These are phyloP conservation scores for Epistrophe grossulariae DNA, from an alignment of 2,888 invertebrate genomes.

Conservation along the genomic window DNA sequence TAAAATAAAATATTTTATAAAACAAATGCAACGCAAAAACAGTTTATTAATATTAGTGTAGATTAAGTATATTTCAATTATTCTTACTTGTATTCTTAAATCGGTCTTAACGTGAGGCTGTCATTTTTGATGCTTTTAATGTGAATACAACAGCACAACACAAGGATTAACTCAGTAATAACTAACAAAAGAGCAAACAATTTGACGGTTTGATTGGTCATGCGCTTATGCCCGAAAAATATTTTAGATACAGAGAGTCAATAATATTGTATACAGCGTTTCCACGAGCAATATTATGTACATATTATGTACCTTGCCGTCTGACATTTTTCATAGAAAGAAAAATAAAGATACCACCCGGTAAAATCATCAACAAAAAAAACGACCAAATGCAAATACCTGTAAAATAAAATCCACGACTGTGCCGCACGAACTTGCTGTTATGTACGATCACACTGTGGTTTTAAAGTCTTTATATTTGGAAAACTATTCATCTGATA, in stretches of 20 bases:
- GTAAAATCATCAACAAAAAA: too few species aligned
- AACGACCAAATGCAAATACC: too few species aligned
- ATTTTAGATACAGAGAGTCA: conserved; percentile 58
- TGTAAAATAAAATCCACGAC: too few species aligned
- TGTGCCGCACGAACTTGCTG: too few species aligned
- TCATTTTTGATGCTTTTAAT: conserved; percentile 28
- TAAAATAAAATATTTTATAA: neutral
- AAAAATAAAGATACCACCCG: too few species aligned
- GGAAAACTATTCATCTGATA: too few species aligned
- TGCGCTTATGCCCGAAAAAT: conserved; percentile 59
- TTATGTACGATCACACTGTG: too few species aligned
- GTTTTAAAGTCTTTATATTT: too few species aligned
- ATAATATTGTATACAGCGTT: neutral
- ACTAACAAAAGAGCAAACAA: conserved; percentile 21
- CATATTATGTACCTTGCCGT: too few species aligned
- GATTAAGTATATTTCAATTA: neutral
- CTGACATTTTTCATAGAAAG: too few species aligned
- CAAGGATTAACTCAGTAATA: conserved; percentile 46
- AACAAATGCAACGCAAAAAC: conserved; percentile 33
- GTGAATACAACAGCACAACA: conserved; percentile 35
- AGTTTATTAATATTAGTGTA: neutral
- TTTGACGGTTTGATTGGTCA: conserved; percentile 47
- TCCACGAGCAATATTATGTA: too few species aligned
- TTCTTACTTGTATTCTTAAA: neutral
- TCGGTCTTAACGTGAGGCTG: conserved; percentile 9